These are phyloP conservation scores for Melipona bicolor DNA, from an alignment of 2,888 invertebrate genomes.

Conservation along the genomic window DNA sequence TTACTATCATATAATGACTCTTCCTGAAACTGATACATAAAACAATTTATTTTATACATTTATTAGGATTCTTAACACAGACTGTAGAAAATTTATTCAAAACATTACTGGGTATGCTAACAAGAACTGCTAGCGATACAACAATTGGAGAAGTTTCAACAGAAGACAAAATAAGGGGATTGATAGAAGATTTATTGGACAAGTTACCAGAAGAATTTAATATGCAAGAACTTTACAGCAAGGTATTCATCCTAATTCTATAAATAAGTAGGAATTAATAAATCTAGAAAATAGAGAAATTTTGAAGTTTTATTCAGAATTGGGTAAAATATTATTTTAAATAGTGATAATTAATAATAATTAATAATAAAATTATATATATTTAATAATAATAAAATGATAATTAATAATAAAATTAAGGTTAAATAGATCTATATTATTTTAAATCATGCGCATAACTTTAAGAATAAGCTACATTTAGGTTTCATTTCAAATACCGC, in stretches of 20 bases:
- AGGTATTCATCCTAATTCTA: constrained; percentile 81
- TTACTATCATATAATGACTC: background rate
- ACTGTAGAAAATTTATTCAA: constrained; percentile 94
- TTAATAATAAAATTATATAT: background rate
- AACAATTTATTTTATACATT: background rate
- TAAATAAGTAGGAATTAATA: constrained; percentile 86
- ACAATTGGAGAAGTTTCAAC: constrained; percentile 90
- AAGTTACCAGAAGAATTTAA: constrained; percentile 96
- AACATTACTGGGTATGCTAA: constrained; percentile 95
- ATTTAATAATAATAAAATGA: too few relatives aligned
- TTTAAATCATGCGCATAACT: too few relatives aligned
- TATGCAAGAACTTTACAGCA: constrained; percentile 92
- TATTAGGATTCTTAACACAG: constrained; percentile 89
- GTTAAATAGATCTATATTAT: too few relatives aligned
- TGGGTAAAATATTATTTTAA: background rate
- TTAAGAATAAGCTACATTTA: too few relatives aligned
- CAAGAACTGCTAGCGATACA: constrained; percentile 91
- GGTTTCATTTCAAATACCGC: too few relatives aligned
- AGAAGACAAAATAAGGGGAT: constrained; percentile 90
- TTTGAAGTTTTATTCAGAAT: background rate
- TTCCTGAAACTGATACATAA: background rate
- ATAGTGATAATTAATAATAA: too few relatives aligned
- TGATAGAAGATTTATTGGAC: constrained; percentile 93
- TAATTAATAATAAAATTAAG: too few relatives aligned
- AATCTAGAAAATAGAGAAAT: background rate